Conservation (phyloP, 2,113 vertebrate species). For the Heterocephalus glaber region DNA sequence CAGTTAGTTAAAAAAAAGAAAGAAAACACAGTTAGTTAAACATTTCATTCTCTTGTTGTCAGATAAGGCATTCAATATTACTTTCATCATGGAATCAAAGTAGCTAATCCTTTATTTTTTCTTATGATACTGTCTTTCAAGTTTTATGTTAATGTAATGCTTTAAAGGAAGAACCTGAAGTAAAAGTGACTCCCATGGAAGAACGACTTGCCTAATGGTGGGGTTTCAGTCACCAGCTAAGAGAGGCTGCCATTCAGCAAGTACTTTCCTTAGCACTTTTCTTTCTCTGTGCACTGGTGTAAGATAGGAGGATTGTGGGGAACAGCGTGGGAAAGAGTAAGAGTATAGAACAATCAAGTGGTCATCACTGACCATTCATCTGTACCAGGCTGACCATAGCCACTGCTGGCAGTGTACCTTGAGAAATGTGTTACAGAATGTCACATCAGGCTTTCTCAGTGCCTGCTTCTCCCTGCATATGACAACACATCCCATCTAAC, state of each 20-base stretch:
- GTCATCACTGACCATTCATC: neutral
- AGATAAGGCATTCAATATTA: constrained; percentile 9
- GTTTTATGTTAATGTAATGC: neutral
- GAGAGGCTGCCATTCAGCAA: neutral
- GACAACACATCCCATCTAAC: neutral
- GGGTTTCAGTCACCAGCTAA: neutral
- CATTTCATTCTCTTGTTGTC: neutral
- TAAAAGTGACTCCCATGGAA: neutral
- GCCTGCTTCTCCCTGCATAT: neutral
- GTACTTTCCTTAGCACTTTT: neutral
- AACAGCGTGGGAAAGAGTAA: neutral
- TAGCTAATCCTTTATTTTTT: neutral
- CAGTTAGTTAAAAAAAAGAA: neutral
- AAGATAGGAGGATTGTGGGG: neutral
- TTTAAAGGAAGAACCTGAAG: neutral
- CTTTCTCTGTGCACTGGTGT: neutral
- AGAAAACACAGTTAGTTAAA: neutral
- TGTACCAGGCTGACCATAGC: neutral
- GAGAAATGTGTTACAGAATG: neutral
- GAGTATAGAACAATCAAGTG: neutral
- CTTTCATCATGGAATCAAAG: neutral
- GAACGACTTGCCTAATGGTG: neutral
- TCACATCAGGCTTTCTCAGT: neutral
- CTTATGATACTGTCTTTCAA: neutral
- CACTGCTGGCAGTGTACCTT: neutral